These are phyloP conservation scores for Bradypus variegatus DNA, from an alignment of 2,797 vertebrate species.

Conservation along the genomic window DNA sequence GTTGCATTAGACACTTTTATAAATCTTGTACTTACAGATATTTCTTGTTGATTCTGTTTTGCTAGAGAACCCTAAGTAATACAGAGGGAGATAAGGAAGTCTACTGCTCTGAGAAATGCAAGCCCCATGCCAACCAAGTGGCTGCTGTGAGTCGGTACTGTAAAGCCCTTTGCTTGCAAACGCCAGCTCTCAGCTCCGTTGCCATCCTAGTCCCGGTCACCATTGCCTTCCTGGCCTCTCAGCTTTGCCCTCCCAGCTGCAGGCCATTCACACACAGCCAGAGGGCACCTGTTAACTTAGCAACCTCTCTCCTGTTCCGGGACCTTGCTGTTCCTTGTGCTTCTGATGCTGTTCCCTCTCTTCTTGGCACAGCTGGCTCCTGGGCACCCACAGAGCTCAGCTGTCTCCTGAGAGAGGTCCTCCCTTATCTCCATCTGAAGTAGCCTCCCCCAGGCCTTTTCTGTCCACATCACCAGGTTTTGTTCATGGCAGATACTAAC, in stretches of 20 bases:
- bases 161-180: background rate
- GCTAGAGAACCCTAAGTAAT: no score
- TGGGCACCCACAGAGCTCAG: accelerated
- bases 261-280: background rate
- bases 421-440: background rate
- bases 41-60: no score
- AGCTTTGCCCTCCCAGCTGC: accelerated
- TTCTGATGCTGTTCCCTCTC: background rate
- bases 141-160: no score
- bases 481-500: background rate
- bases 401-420: background rate
- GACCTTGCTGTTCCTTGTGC: background rate
- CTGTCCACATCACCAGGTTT: background rate
- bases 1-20: no score
- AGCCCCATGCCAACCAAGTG: accelerated
- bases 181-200: background rate
- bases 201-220: background rate
- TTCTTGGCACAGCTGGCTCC: no score
- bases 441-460: background rate
- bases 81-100: background rate
- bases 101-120: background rate
- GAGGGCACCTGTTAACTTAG: background rate
- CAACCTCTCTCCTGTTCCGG: background rate
- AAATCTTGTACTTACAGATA: no score
- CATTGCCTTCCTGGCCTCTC: background rate